Percentiles rank a stretch among this genome's conserved stretches.
Evolutionary conservation across 2,113 vertebrate genomes (phyloP).

Genomic region (Varanus salvator): DNA sequence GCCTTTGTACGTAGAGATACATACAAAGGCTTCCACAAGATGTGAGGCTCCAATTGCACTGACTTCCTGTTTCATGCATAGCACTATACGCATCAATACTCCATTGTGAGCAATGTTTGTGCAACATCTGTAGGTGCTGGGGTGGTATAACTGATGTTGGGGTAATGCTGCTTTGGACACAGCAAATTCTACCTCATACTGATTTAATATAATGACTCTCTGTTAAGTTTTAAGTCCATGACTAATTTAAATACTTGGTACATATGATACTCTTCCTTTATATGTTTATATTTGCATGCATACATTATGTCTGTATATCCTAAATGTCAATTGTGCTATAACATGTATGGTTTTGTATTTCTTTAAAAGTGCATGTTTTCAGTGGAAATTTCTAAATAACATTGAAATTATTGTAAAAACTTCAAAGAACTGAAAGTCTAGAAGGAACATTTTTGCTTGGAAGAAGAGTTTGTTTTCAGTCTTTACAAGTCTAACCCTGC

Average conservation of each 20-base stretch:
- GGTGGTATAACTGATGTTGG: too few relatives aligned
- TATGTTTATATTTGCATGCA: too few relatives aligned
- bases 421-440: neutral
- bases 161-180: neutral
- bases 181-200: neutral
- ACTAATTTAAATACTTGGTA: neutral
- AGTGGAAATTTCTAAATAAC: neutral
- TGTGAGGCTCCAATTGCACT: too few relatives aligned
- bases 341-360: neutral
- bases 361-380: neutral
- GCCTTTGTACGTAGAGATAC: too few relatives aligned
- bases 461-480: neutral
- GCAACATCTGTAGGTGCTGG: too few relatives aligned
- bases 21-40: too few relatives aligned
- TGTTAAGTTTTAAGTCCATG: neutral
- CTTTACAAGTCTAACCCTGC: too few relatives aligned
- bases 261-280: neutral
- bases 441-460: neutral
- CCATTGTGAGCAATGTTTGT: too few relatives aligned
- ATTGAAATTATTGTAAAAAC: neutral
- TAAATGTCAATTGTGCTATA: neutral
- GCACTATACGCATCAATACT: too few relatives aligned
- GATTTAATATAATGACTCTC: neutral
- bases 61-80: too few relatives aligned
- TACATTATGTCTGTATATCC: too few relatives aligned